Percentiles rank a stretch among this genome's conserved stretches.
Evolutionary conservation across 2,797 vertebrate species (phyloP).

Genomic region (Falco columbarius): DNA sequence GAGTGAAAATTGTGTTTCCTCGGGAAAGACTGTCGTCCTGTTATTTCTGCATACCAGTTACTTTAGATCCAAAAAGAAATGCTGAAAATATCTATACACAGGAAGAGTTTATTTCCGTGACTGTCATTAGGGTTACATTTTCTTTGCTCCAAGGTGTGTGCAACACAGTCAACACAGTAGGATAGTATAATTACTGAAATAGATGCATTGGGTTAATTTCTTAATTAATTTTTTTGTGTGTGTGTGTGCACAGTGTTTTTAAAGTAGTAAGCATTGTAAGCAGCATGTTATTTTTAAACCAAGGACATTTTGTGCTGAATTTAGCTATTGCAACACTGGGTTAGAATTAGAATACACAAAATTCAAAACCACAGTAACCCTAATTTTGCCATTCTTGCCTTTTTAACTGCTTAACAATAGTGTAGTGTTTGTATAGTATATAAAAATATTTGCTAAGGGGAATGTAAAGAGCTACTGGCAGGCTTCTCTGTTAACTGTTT

Average conservation of each 20-base stretch:
- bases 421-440: conserved; percentile 35
- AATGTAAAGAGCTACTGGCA: conserved; percentile 47
- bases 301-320: conserved; percentile 60
- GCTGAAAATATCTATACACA: neutral
- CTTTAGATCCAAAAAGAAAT: neutral
- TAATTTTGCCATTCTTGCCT: conserved; percentile 59
- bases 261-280: conserved; percentile 44
- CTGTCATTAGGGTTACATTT: neutral
- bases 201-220: conserved; percentile 26
- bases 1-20: neutral
- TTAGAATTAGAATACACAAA: conserved; percentile 62
- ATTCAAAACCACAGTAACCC: conserved; percentile 62
- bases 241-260: neutral
- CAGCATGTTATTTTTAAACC: conserved; percentile 51
- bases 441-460: conserved; percentile 34
- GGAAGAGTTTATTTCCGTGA: neutral
- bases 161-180: neutral
- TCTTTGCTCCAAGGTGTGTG: neutral
- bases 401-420: conserved; percentile 58
- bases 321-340: conserved; percentile 37
- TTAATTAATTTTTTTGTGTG: neutral
- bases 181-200: neutral
- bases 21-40: neutral
- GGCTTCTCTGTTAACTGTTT: conserved; percentile 40
- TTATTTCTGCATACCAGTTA: neutral